Evolutionary conservation across 2,113 vertebrate species (phyloP).

Genomic region (Rhea pennata): DNA sequence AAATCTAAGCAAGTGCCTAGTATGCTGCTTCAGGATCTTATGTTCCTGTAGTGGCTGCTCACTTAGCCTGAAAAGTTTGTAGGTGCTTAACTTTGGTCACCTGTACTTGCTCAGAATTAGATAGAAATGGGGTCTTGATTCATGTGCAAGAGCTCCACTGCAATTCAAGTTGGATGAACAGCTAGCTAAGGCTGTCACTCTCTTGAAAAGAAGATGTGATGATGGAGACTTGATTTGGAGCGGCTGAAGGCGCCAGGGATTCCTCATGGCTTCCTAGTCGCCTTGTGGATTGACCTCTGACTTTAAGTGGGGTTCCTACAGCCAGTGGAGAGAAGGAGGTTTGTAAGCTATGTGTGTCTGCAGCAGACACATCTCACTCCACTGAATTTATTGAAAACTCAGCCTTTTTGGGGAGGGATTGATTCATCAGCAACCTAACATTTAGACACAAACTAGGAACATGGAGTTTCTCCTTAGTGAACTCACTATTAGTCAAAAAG

Average conservation of each 20-base stretch:
- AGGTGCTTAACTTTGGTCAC: neutral
- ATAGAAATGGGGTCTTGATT: neutral
- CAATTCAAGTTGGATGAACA: neutral
- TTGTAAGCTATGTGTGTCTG: neutral
- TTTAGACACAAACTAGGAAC: neutral
- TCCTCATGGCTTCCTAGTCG: rapidly evolving
- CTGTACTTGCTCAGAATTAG: neutral
- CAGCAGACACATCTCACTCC: neutral
- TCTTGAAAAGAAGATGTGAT: neutral
- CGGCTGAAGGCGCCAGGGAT: neutral
- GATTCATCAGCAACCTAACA: neutral
- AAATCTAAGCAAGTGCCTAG: neutral
- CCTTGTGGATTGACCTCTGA: neutral
- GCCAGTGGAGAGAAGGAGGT: neutral
- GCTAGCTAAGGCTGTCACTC: neutral
- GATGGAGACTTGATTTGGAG: neutral
- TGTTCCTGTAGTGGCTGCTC: neutral
- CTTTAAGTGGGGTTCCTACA: neutral
- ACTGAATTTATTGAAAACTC: neutral
- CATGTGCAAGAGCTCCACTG: neutral
- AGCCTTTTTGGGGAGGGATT: neutral
- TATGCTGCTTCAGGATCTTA: neutral
- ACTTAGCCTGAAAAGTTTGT: neutral
- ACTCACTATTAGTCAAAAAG: neutral
- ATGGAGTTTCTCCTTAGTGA: neutral